Evolutionary conservation across 1,140 invertebrate species (phyloP).

Genomic region (Penaeus chinensis): DNA sequence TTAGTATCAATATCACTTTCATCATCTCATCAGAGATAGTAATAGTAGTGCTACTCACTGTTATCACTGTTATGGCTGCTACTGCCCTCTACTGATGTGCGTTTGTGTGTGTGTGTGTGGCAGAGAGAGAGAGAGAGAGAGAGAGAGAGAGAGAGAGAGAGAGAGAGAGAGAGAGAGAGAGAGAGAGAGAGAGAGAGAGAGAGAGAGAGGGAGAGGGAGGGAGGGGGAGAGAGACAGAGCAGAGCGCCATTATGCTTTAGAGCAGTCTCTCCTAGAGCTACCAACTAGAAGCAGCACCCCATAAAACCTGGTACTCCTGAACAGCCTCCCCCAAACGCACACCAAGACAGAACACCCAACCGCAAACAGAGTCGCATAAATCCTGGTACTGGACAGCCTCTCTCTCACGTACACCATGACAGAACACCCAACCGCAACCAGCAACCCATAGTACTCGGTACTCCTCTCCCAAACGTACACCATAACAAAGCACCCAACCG

Average conservation of each 20-base stretch:
- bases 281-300: too few relatives aligned
- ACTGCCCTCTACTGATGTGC: too few relatives aligned
- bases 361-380: too few relatives aligned
- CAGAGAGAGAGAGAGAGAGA: constrained; percentile 18
- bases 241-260: too few relatives aligned
- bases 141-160: constrained; percentile 1
- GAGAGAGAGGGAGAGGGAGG: not conserved
- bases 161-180: constrained; percentile 17
- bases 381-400: too few relatives aligned
- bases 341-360: not conserved
- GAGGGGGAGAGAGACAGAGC: not conserved
- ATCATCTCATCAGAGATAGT: not conserved
- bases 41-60: not conserved
- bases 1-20: constrained; percentile 16
- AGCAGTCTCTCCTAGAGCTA: too few relatives aligned
- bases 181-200: constrained; percentile 12
- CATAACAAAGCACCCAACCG: too few relatives aligned
- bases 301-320: not conserved
- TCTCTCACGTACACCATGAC: too few relatives aligned
- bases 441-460: not conserved
- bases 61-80: not conserved
- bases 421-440: too few relatives aligned
- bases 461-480: too few relatives aligned
- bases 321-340: not conserved
- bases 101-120: too few relatives aligned